Conservation (phyloP, 2,888 invertebrate species). For the Drosophila formosana region DNA sequence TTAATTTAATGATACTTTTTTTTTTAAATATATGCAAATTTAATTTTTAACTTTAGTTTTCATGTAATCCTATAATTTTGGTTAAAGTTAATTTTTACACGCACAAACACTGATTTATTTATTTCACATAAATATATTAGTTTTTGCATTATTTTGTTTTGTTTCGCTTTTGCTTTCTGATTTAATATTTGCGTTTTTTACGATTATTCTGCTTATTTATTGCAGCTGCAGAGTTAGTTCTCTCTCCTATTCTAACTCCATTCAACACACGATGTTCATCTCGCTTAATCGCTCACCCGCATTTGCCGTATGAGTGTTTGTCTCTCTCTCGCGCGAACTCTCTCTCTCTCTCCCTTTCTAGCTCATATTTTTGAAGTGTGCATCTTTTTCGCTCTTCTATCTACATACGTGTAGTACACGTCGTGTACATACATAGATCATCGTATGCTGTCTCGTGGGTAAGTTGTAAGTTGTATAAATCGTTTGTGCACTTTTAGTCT, state of each 20-base stretch:
- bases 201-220: slow-evolving; percentile 43
- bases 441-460: slow-evolving; percentile 76
- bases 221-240: slow-evolving; percentile 58
- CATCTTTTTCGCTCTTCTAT: slow-evolving; percentile 21
- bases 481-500: slow-evolving; percentile 78
- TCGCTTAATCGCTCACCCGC: slow-evolving; percentile 28
- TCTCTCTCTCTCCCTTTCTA: slow-evolving; percentile 2
- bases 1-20: slow-evolving; percentile 79
- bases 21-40: slow-evolving; percentile 68
- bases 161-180: slow-evolving; percentile 21
- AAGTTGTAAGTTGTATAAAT: slow-evolving; percentile 72
- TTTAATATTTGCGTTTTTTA: slow-evolving; percentile 16
- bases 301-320: background rate
- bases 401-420: background rate
- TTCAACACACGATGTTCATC: slow-evolving; percentile 15
- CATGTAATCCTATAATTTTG: slow-evolving; percentile 75
- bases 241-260: slow-evolving; percentile 29
- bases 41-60: slow-evolving; percentile 47
- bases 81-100: slow-evolving; percentile 81
- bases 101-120: slow-evolving; percentile 81
- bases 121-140: slow-evolving; percentile 75
- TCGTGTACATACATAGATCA: slow-evolving; percentile 1
- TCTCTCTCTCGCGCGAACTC: slow-evolving; percentile 1
- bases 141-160: slow-evolving; percentile 31
- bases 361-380: slow-evolving; percentile 2